Evolutionary conservation across 2,113 vertebrate genomes (phyloP).

Genomic region (Oreochromis niloticus): DNA sequence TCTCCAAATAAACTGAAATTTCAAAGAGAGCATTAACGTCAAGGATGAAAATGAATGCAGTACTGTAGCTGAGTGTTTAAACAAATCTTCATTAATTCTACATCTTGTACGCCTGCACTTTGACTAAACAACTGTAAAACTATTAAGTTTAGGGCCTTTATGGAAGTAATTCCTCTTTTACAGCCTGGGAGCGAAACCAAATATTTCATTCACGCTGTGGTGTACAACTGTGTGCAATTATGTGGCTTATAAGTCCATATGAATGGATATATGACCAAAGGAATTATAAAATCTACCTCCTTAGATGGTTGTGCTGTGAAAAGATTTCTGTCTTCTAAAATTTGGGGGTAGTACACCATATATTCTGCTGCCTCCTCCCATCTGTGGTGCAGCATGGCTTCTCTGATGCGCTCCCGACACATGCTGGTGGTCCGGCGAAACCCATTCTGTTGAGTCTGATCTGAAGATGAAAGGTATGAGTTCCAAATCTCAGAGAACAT

Average conservation of each 20-base stretch:
- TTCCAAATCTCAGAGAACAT: background rate
- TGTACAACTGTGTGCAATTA: background rate
- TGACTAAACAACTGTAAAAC: background rate
- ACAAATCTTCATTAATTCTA: background rate
- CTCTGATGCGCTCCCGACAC: constrained; percentile 77
- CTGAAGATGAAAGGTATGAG: constrained; percentile 11
- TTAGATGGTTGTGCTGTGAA: background rate
- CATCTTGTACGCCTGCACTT: background rate
- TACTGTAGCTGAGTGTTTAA: background rate
- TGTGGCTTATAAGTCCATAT: background rate
- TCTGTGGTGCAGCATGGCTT: constrained; percentile 81
- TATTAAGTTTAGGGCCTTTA: background rate
- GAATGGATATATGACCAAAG: background rate
- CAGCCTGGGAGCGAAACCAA: background rate
- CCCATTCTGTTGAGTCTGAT: constrained; percentile 33
- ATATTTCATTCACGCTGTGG: background rate
- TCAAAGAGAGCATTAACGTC: background rate
- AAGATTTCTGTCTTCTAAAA: constrained; percentile 68
- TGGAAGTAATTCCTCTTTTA: background rate
- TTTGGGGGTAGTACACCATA: constrained; percentile 76
- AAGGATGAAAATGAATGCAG: background rate
- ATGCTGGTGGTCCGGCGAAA: constrained; percentile 70
- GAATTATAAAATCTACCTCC: constrained; percentile 70
- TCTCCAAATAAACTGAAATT: constrained; percentile 81
- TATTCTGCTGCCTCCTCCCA: constrained; percentile 84